Base-by-base conservation (phyloP, 2,888 invertebrate genomes). In the Cecidostiba fungosa region DNA sequence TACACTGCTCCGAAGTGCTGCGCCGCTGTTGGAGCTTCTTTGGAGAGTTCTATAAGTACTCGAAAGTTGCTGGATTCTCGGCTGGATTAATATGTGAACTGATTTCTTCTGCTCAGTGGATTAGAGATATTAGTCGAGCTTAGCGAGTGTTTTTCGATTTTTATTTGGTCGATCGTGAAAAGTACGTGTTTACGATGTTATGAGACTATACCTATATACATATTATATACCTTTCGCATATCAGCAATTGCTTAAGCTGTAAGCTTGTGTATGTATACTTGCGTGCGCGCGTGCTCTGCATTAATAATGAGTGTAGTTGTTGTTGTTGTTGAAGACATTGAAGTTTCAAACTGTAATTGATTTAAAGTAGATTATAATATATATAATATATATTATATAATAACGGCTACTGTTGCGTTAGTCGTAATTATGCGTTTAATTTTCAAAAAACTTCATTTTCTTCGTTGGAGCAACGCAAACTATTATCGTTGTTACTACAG, bases 341-440 rank as follows among this genome's bases (percentile, higher is more conserved):
- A 73, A 47, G 43, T 26, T 73, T 47, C 47, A 66, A 73, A 73
- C 47, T 47, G 6, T 47, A 23, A 73, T 73, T 73, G 47, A 47
- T 23, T 47, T 23, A 32, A 70, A 73, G 23, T 3, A 16, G n/a
- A 39, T 36, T n/a, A 66, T n/a, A n/a, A n/a, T n/a, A n/a, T n/a
- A n/a, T n/a, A n/a, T n/a, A n/a, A n/a, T n/a, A n/a, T n/a, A n/a
- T n/a, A n/a, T n/a, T n/a, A n/a, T n/a, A n/a, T 66, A 43, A 43
- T 12, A 10, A 12, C 43, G 19, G 54, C 54, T 19, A 3, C 4
- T n/a, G n/a, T n/a, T n/a, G n/a, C n/a, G n/a, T n/a, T n/a, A n/a
- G n/a, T n/a, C n/a, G n/a, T n/a, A n/a, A n/a, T n/a, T n/a, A n/a
- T n/a, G n/a, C n/a, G n/a, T n/a, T n/a, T 32, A 74, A 10, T 32